Evolutionary conservation across 2,888 invertebrate genomes (phyloP).

Genomic region (Agrilus biguttatus): DNA sequence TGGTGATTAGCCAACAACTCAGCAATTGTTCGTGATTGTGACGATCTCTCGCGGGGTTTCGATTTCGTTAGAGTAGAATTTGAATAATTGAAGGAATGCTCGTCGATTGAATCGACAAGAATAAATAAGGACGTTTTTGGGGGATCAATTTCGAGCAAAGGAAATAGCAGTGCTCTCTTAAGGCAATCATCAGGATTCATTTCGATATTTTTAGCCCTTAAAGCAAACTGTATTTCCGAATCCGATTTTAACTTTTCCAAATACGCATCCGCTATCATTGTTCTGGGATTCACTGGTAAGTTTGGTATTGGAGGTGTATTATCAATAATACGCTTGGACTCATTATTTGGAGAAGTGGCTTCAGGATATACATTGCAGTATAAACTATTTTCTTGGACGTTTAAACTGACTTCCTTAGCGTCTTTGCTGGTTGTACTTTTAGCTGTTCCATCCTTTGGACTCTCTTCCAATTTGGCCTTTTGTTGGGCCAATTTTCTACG

Average conservation of each 20-base stretch:
- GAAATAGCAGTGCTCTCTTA: conserved; percentile 75
- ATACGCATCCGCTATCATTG: conserved; percentile 61
- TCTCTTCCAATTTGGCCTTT: no score
- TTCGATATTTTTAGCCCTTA: conserved; percentile 69
- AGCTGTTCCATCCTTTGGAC: no score
- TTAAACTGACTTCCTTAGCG: no score
- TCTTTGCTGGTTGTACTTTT: no score
- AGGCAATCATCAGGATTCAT: conserved; percentile 85
- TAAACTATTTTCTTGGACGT: conserved; percentile 6
- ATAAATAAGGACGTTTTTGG: conserved; percentile 75
- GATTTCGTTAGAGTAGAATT: conserved; percentile 40
- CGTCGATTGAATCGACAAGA: conserved; percentile 86
- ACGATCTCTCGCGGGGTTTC: conserved; percentile 32
- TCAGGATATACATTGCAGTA: conserved; percentile 25
- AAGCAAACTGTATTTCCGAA: conserved; percentile 64
- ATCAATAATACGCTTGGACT: conserved; percentile 16
- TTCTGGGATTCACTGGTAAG: conserved; percentile 41
- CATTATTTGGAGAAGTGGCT: conserved; percentile 17
- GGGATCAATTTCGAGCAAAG: conserved; percentile 71
- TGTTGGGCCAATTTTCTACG: conserved; percentile 22
- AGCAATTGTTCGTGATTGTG: conserved; percentile 53
- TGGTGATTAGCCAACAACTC: conserved; percentile 79
- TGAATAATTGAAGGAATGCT: conserved; percentile 46
- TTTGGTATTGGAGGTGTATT: conserved; percentile 33
- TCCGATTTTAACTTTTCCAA: conserved; percentile 64